Base-by-base conservation (phyloP, 2,113 vertebrate genomes). In the Chascanopsetta lugubris region DNA sequence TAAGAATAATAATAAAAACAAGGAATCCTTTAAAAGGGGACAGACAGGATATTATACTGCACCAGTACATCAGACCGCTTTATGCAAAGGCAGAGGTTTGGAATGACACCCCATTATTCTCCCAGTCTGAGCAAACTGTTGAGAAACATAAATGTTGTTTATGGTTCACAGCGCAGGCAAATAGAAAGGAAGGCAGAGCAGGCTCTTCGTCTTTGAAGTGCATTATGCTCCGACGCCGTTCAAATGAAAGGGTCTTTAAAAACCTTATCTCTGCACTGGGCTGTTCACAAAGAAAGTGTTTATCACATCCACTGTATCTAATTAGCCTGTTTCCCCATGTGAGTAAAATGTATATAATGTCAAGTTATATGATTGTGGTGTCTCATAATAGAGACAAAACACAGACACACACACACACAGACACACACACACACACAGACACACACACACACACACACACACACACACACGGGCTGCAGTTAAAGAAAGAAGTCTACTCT, bases 91-190 rank as follows among this genome's bases (percentile, higher is more conserved):
- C 53, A 51, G 43, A 74, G 17, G 51, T 30, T 76, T 3, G 4
- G 30, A 38, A 61, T 80, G 69, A 77, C 69, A 73, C 64, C 29
- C 61, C 69, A 74, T 82, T 80, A 79, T 77, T 67, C 45, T 72
- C 65, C 72, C 54, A 62, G 56, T 76, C 42, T 59, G 47, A 68
- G 61, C 49, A 69, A 80, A 68, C 60, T 58, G 59, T 69, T 79
- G 69, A 63, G 65, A 62, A 78, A 75, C 64, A 72, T 40, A 69
- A 67, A 65, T 55, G 45, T 74, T 77, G 56, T 84, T 82, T 77
- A 62, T 72, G 77, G 77, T 87, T 88, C 73, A 85, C 71, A 68
- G 78, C 68, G 57, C 48, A 69, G 46, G 54, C 73, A 83, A 84
- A 77, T 64, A 63, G 60, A 62, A 63, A 57, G 25, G 40, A 63